These are phyloP conservation scores for Caenorhabditis japonica DNA, from an alignment of 2,888 invertebrate species.

Conservation along the genomic window DNA sequence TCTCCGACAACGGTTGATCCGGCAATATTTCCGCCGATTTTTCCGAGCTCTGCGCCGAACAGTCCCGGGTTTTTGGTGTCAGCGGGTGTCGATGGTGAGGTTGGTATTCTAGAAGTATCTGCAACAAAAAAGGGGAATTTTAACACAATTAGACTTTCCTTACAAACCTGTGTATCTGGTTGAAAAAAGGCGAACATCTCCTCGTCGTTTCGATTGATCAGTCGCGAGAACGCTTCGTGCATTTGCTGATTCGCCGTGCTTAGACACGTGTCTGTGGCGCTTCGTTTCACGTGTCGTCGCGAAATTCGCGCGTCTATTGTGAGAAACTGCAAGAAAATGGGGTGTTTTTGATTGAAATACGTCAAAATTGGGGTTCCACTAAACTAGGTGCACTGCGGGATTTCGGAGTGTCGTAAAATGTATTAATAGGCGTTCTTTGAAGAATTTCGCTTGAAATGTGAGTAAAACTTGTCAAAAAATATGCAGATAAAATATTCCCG, in stretches of 20 bases:
- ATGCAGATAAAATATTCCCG: no score
- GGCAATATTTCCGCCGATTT: constrained; percentile 47
- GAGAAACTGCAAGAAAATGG: constrained; percentile 16
- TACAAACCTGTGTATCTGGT: constrained; percentile 40
- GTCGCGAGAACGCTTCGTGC: constrained; percentile 35
- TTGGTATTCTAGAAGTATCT: constrained; percentile 44
- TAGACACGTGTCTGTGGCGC: constrained; percentile 8
- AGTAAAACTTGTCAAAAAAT: no score
- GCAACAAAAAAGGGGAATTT: constrained; percentile 7
- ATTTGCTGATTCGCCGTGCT: constrained; percentile 40
- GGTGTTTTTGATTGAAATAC: no score
- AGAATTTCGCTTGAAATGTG: no score
- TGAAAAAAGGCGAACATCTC: constrained; percentile 42
- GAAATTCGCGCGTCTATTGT: constrained; percentile 34
- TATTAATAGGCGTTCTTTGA: no score
- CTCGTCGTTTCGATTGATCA: constrained; percentile 38
- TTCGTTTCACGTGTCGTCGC: constrained; percentile 27
- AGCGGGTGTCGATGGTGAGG: constrained; percentile 27
- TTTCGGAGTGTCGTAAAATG: no score
- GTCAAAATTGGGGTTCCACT: no score
- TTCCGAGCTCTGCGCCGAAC: constrained; percentile 1
- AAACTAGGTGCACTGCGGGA: no score
- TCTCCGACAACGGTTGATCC: constrained; percentile 45
- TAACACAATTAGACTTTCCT: no score
- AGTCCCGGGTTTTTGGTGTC: constrained; percentile 28